A percentile compares a stretch with the other conserved stretches of the same genome.
Evolutionary conservation across 1,140 invertebrate species (phyloP).

Genomic region (Drosophila asahinai): DNA sequence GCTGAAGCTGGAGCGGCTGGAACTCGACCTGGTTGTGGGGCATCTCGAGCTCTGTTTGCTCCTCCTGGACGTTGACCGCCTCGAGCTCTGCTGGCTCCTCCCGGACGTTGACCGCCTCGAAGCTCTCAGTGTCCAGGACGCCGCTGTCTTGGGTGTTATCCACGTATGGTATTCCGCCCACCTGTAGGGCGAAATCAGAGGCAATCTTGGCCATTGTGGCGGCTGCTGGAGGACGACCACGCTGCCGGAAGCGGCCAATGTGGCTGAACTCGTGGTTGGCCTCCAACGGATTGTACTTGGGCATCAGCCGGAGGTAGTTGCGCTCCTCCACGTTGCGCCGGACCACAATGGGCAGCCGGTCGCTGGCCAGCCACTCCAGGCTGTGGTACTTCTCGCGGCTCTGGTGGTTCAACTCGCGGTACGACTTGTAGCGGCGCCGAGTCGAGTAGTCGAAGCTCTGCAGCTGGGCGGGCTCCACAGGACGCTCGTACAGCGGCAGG

Average conservation of each 20-base stretch:
- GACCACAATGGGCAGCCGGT: slow-evolving; percentile 20
- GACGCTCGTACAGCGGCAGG: slow-evolving; percentile 17
- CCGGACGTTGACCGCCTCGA: background rate
- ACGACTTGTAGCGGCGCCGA: background rate
- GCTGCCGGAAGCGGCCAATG: background rate
- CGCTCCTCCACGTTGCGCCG: slow-evolving; percentile 18
- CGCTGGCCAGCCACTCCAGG: slow-evolving; percentile 20
- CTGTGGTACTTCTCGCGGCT: slow-evolving; percentile 9
- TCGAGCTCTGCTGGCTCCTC: background rate
- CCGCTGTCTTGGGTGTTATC: background rate
- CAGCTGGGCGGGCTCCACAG: slow-evolving; percentile 2
- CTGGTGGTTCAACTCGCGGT: background rate
- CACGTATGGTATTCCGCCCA: background rate
- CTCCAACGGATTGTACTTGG: slow-evolving; percentile 5
- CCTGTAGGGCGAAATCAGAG: slow-evolving; percentile 25
- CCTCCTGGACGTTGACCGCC: background rate
- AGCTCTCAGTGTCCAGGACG: too few species aligned
- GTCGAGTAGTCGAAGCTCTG: background rate
- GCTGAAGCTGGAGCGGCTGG: background rate
- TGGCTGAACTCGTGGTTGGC: slow-evolving; percentile 40
- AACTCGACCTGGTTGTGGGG: background rate
- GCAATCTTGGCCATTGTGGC: slow-evolving; percentile 10
- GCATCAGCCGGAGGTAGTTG: background rate
- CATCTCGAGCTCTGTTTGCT: background rate
- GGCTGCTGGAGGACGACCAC: slow-evolving; percentile 24